Conservation (phyloP, 2,797 vertebrate genomes). For the Phrynocephalus forsythii region DNA sequence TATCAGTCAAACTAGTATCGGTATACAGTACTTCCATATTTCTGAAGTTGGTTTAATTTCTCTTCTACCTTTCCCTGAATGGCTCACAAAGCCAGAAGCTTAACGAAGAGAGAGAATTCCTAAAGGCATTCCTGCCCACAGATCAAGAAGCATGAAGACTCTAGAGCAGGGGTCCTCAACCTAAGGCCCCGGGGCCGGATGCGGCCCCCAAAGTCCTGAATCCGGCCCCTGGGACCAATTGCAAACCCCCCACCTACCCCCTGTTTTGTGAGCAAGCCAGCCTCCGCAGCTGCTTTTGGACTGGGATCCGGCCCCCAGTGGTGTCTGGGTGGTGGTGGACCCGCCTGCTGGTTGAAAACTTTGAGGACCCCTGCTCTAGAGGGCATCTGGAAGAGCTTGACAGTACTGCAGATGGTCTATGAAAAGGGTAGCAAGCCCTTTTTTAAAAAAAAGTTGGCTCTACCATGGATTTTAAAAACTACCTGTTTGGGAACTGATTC, state of each 20-base stretch:
- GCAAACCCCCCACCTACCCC: no score
- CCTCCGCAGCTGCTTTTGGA: no score
- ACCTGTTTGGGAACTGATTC: not conserved
- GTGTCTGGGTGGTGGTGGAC: no score
- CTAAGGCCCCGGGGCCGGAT: no score
- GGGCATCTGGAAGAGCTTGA: not conserved
- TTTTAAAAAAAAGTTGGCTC: not conserved
- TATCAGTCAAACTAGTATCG: not conserved
- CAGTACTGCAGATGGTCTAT: no score
- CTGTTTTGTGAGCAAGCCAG: no score
- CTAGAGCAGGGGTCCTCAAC: no score
- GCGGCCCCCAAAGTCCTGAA: no score
- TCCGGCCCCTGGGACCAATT: no score
- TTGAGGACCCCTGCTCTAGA: no score
- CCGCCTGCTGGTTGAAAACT: no score
- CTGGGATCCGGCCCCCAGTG: no score
- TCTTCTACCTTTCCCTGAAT: not conserved
- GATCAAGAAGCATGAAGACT: not conserved
- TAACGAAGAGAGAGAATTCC: not conserved
- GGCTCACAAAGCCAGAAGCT: not conserved
- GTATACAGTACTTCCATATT: not conserved
- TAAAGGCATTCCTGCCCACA: not conserved
- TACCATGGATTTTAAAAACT: not conserved
- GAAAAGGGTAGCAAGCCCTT: not conserved
- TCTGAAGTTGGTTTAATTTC: not conserved